These are phyloP conservation scores for Pachymerium ferrugineum DNA, from an alignment of 2,888 invertebrate species.

Conservation along the genomic window DNA sequence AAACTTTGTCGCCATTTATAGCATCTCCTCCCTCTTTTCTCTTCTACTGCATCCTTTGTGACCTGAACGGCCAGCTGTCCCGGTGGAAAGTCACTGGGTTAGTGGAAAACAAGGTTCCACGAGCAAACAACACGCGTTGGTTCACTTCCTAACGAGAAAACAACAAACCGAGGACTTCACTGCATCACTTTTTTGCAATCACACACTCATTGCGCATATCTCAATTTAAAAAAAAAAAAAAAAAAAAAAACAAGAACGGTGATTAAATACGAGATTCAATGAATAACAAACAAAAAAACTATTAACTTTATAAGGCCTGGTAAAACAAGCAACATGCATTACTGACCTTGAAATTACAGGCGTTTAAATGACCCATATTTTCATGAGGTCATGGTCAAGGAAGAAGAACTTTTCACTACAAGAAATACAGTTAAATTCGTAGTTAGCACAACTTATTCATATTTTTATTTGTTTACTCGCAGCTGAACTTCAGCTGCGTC, in stretches of 20 bases:
- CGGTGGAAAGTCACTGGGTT: conserved; percentile 19
- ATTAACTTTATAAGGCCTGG: background rate
- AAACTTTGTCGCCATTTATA: conserved; percentile 10
- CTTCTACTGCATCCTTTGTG: conserved; percentile 27
- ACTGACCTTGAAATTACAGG: conserved; percentile 15
- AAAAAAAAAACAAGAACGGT: too few species aligned
- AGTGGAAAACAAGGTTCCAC: conserved; percentile 25
- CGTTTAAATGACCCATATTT: conserved; percentile 19
- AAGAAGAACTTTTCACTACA: conserved; percentile 23
- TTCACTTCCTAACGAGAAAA: conserved; percentile 25
- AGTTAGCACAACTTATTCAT: too few species aligned
- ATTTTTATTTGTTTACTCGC: too few species aligned
- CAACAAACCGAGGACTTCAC: conserved; percentile 10
- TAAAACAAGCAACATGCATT: background rate
- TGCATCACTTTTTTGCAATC: conserved; percentile 13
- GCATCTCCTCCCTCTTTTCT: conserved; percentile 7
- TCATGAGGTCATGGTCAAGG: conserved; percentile 23
- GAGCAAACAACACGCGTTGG: conserved; percentile 7
- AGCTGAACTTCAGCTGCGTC: too few species aligned
- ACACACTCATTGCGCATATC: background rate
- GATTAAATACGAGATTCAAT: too few species aligned
- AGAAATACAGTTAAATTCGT: too few species aligned
- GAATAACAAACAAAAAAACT: background rate
- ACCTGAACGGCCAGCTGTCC: conserved; percentile 22
- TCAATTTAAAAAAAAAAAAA: too few species aligned